Percentiles rank a stretch among this genome's conserved stretches.
Conservation (phyloP, 2,888 invertebrate genomes). For the Blera fallax region DNA sequence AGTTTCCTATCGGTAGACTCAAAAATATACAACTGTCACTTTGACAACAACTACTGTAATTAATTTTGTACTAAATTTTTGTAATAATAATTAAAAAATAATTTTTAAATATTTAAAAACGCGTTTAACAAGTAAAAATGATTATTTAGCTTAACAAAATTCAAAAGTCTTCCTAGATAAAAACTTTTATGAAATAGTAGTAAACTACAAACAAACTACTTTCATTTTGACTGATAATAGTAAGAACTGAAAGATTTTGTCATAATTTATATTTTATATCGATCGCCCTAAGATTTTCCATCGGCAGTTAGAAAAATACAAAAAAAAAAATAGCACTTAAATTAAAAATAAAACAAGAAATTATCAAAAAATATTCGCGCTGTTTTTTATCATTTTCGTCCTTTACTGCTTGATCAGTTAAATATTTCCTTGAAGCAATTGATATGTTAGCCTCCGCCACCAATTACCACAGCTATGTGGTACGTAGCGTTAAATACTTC, state of each 20-base stretch:
- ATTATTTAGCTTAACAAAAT: neutral
- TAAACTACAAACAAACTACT: neutral
- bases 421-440: no score
- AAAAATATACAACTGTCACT: no score
- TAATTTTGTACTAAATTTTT: no score
- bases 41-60: no score
- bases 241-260: neutral
- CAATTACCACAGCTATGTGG: no score
- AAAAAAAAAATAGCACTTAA: neutral
- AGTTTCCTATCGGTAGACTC: no score
- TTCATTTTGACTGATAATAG: constrained; percentile 23
- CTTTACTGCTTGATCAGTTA: no score
- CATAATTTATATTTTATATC: neutral
- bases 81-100: no score
- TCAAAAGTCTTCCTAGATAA: neutral
- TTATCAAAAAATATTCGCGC: neutral
- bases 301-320: neutral
- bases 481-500: no score
- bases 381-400: neutral
- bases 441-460: no score
- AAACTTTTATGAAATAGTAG: neutral
- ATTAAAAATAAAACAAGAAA: neutral
- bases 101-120: no score
- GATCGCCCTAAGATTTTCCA: constrained; percentile 7
- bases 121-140: no score